These are phyloP conservation scores for Holothuria leucospilota DNA, from an alignment of 53 echinoderm and acorn worm species.

Conservation along the genomic window DNA sequence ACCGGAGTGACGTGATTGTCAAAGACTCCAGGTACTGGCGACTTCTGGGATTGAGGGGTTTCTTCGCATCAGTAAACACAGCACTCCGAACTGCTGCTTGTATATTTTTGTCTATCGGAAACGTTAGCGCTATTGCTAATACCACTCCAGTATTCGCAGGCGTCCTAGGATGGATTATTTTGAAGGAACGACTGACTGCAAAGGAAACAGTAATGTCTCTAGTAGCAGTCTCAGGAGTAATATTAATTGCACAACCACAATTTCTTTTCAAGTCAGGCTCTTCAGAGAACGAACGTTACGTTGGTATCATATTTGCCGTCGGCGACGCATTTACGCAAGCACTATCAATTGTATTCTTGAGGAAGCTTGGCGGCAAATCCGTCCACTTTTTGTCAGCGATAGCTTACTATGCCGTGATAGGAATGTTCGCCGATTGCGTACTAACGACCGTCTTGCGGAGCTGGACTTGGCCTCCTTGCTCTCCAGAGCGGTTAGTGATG, in stretches of 20 bases:
- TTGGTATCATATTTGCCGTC: conserved; percentile 18
- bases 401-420: not conserved
- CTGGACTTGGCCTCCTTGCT: conserved; percentile 32
- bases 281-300: not conserved
- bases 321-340: conserved; percentile 25
- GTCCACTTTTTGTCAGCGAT: not conserved
- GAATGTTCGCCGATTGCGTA: not conserved
- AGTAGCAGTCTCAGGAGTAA: not conserved
- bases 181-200: not conserved
- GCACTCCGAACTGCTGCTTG: conserved; percentile 2
- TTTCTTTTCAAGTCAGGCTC: not conserved
- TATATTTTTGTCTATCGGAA: conserved; percentile 11
- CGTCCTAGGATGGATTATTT: conserved; percentile 1
- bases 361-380: not conserved
- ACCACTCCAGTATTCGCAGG: conserved; percentile 10
- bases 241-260: conserved; percentile 15
- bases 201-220: conserved; percentile 17
- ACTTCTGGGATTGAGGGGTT: conserved; percentile 19
- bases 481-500: conserved; percentile 7
- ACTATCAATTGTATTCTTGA: not conserved
- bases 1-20: not conserved
- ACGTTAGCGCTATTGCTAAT: conserved; percentile 18
- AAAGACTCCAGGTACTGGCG: not conserved
- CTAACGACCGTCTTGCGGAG: not conserved
- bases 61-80: conserved; percentile 2